Percentiles rank a stretch among this genome's conserved stretches.
phyloP scores from a whole-genome alignment of 92 coral and sea anemone genomes.

The Hydrozoanthus gracilis region DNA sequence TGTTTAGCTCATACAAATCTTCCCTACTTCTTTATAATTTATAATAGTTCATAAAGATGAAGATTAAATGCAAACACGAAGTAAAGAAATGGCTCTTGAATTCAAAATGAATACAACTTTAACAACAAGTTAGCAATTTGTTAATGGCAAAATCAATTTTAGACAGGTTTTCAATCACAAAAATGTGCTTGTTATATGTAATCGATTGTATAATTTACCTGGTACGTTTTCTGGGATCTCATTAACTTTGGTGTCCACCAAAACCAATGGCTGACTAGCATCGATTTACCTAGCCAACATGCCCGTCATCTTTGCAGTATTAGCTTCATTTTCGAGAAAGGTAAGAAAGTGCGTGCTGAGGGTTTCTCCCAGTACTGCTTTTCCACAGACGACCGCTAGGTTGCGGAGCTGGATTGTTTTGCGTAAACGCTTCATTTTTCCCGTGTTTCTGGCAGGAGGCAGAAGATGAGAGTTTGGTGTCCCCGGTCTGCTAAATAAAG shows the following conservation, averaged over 20 bases:
- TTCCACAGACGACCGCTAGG: not conserved
- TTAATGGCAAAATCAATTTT: no score
- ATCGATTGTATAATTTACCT: not conserved
- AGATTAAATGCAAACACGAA: no score
- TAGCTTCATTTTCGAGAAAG: not conserved
- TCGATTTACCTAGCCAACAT: not conserved
- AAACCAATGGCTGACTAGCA: conserved; percentile 27
- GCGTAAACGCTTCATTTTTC: not conserved
- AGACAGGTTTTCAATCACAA: no score
- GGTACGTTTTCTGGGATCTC: conserved; percentile 7
- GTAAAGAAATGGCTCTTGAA: no score
- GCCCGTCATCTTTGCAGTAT: not conserved
- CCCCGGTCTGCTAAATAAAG: not conserved
- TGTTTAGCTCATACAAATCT: no score
- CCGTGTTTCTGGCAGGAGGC: not conserved
- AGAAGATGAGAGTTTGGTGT: not conserved
- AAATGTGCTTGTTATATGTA: not conserved
- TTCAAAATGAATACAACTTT: no score
- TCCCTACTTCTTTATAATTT: no score
- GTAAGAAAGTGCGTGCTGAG: not conserved
- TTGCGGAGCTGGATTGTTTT: not conserved
- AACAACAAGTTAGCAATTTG: no score
- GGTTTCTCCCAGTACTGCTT: not conserved
- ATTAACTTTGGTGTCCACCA: conserved; percentile 24
- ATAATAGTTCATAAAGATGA: no score